Percentiles rank a stretch among this genome's conserved stretches.
These are phyloP conservation scores for Esperia sulphurella DNA, from an alignment of 2,888 invertebrate species.

Conservation along the genomic window DNA sequence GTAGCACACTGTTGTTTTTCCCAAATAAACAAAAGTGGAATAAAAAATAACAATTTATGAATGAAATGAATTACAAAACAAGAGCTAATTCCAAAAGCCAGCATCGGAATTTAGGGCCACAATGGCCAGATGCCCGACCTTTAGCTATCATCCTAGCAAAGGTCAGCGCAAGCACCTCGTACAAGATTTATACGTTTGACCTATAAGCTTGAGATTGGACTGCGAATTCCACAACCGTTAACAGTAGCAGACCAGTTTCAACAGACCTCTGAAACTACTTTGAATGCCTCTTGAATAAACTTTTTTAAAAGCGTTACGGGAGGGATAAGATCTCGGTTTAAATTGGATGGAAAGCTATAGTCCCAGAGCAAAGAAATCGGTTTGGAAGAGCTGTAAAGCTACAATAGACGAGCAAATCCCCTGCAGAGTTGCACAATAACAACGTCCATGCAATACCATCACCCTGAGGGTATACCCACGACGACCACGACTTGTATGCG, in stretches of 20 bases:
- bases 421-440: conserved; percentile 52
- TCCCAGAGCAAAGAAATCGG: conserved; percentile 22
- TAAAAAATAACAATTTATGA: too few species aligned
- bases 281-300: conserved; percentile 4
- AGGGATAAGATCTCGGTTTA: conserved; percentile 14
- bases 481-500: conserved; percentile 17
- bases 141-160: conserved; percentile 27
- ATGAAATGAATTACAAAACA: not conserved
- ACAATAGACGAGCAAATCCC: conserved; percentile 44
- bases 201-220: conserved; percentile 47
- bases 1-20: too few species aligned
- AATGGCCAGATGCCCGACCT: conserved; percentile 22
- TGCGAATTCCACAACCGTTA: conserved; percentile 41
- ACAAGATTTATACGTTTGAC: conserved; percentile 44
- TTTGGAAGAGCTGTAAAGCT: conserved; percentile 28
- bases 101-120: conserved; percentile 16
- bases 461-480: conserved; percentile 43
- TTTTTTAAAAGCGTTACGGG: not conserved
- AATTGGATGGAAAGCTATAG: conserved; percentile 16
- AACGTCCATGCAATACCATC: conserved; percentile 38
- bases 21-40: too few species aligned
- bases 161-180: conserved; percentile 31
- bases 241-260: conserved; percentile 34
- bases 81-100: not conserved
- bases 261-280: conserved; percentile 16